Percentiles rank a stretch among this genome's conserved stretches.
Evolutionary conservation across 2,797 vertebrate species (phyloP).

Genomic region (Acropternis orthonyx): DNA sequence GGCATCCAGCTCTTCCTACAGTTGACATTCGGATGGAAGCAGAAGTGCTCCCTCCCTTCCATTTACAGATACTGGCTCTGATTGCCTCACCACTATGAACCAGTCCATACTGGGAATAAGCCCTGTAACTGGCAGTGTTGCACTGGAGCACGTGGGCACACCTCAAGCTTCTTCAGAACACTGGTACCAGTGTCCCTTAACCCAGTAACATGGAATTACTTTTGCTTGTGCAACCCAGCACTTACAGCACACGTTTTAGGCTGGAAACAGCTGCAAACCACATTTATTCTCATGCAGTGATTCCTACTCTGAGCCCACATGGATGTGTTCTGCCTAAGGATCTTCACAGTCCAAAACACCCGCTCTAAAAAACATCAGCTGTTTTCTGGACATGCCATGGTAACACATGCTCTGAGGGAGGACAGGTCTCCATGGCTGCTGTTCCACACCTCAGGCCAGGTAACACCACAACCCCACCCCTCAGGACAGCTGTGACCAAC

Average conservation of each 20-base stretch:
- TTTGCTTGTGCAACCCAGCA: accelerated
- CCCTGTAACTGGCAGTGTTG: not conserved
- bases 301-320: not conserved
- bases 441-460: not conserved
- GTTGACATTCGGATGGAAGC: not conserved
- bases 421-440: not conserved
- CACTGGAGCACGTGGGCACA: accelerated
- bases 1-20: not conserved
- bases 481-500: not conserved
- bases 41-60: accelerated
- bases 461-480: not conserved
- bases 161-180: not conserved
- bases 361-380: not conserved
- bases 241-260: accelerated
- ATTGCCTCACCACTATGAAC: not conserved
- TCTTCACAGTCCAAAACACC: not conserved
- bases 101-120: not conserved
- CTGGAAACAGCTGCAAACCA: not conserved
- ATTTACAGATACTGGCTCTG: not conserved
- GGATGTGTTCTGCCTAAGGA: not conserved
- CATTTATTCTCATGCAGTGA: not conserved
- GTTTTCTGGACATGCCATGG: accelerated
- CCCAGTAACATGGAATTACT: not conserved
- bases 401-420: not conserved
- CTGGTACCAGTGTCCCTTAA: too few species aligned